Conservation (phyloP, 2,797 vertebrate species). For the Phoeniculus purpureus region DNA sequence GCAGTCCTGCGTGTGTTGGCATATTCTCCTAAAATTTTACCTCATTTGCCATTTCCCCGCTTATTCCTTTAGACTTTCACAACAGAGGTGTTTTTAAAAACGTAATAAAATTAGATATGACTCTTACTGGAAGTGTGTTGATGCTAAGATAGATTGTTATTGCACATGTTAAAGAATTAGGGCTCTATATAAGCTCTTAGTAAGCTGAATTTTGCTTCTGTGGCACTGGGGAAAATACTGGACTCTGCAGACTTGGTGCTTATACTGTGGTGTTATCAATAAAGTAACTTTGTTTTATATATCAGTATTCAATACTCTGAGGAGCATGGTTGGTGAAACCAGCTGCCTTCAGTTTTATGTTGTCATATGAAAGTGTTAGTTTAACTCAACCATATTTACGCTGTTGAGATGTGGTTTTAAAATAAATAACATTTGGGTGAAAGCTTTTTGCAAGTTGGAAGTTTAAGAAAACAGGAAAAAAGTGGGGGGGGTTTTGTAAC, state of each 20-base stretch:
- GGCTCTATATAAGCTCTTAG: neutral
- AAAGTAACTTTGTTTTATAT: constrained; percentile 25
- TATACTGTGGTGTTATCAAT: neutral
- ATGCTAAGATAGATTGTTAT: neutral
- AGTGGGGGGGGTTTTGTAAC: accelerated
- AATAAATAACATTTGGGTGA: neutral
- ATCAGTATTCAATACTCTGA: neutral
- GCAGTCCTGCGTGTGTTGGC: neutral
- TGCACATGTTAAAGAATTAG: neutral
- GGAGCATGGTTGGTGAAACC: constrained; percentile 25
- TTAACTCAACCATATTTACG: neutral
- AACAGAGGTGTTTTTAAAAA: neutral
- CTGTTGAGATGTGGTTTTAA: neutral
- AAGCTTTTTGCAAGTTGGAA: neutral
- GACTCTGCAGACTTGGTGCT: neutral
- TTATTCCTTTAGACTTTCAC: neutral
- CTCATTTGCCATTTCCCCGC: neutral
- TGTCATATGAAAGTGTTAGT: constrained; percentile 32
- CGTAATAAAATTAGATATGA: neutral
- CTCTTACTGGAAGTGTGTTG: neutral
- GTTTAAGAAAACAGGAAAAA: neutral
- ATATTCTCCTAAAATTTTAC: neutral
- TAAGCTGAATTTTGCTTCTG: neutral
- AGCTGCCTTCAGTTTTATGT: neutral
- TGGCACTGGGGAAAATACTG: neutral